Conservation (phyloP, 2,888 invertebrate genomes). For the Hofmannophila pseudospretella region DNA sequence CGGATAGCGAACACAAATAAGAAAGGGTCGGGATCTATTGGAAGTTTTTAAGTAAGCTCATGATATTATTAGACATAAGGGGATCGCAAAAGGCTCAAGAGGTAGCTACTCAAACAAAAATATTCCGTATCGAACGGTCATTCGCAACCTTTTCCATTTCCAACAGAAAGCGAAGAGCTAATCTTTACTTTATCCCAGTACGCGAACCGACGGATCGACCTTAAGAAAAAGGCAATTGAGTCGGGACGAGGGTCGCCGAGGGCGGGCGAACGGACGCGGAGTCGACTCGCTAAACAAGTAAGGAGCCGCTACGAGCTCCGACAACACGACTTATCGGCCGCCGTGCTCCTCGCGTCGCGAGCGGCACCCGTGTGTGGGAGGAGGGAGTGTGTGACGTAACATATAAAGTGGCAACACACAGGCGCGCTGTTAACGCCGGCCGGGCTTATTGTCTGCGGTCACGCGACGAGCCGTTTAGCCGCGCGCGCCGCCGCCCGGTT, state of each 20-base stretch:
- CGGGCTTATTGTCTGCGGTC: constrained; percentile 78
- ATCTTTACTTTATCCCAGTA: constrained; percentile 71
- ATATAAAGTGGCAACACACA: constrained; percentile 77
- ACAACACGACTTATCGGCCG: constrained; percentile 56
- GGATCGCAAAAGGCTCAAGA: constrained; percentile 12
- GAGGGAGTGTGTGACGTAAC: constrained; percentile 34
- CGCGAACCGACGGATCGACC: constrained; percentile 63
- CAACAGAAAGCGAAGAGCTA: constrained; percentile 58
- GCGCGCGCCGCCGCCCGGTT: constrained; percentile 73
- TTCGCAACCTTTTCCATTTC: constrained; percentile 52
- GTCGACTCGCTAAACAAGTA: constrained; percentile 52
- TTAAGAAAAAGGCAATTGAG: constrained; percentile 71
- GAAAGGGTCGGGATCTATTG: constrained; percentile 2
- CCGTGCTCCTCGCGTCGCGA: constrained; percentile 29
- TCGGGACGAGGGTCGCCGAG: constrained; percentile 35
- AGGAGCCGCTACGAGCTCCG: constrained; percentile 49
- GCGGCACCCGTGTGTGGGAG: constrained; percentile 27
- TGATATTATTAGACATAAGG: constrained; percentile 11
- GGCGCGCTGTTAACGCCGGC: constrained; percentile 73
- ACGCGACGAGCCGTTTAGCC: constrained; percentile 79
- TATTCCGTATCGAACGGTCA: constrained; percentile 34
- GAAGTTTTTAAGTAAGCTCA: constrained; percentile 5
- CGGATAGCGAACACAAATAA: constrained; percentile 4
- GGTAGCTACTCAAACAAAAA: constrained; percentile 17
- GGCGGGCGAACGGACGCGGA: constrained; percentile 23